Evolutionary conservation across 2,113 vertebrate species (phyloP).

Genomic region (Mormyrus iriodes): DNA sequence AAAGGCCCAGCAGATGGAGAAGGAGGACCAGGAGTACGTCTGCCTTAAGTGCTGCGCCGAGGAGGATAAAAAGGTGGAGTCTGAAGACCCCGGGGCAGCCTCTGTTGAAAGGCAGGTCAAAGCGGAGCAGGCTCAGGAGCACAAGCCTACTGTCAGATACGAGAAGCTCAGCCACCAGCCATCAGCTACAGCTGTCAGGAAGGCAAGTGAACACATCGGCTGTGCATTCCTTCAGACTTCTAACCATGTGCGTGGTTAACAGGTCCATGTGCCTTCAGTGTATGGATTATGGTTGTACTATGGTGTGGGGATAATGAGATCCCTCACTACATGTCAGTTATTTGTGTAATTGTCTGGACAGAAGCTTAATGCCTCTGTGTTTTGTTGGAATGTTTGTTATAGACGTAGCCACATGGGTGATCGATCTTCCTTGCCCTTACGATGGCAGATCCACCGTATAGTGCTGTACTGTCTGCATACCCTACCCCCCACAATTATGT

Average conservation of each 20-base stretch:
- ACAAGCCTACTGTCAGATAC: constrained; percentile 56
- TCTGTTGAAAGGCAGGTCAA: constrained; percentile 55
- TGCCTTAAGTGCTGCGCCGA: constrained; percentile 91
- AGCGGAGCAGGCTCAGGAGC: constrained; percentile 60
- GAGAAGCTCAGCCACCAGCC: constrained; percentile 60
- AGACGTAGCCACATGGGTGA: not conserved
- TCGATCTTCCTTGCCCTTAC: not conserved
- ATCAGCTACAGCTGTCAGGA: constrained; percentile 72
- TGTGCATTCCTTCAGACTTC: not conserved
- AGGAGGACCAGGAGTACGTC: constrained; percentile 93
- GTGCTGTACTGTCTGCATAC: not conserved
- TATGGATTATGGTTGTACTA: not conserved
- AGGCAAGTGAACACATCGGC: constrained; percentile 55
- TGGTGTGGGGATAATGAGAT: not conserved
- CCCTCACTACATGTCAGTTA: not conserved
- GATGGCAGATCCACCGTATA: not conserved
- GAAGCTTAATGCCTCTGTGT: not conserved
- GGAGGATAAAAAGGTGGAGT: constrained; percentile 74
- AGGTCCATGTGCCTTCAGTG: not conserved
- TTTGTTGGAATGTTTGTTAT: not conserved
- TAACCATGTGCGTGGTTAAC: not conserved
- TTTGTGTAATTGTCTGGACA: not conserved
- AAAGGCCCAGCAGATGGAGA: constrained; percentile 90
- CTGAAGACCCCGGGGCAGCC: constrained; percentile 50
- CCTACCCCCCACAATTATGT: not conserved